A percentile compares a stretch with the other conserved stretches of the same genome.
These are phyloP conservation scores for Platerodrilus igneus DNA, from an alignment of 2,888 invertebrate genomes.

Conservation along the genomic window DNA sequence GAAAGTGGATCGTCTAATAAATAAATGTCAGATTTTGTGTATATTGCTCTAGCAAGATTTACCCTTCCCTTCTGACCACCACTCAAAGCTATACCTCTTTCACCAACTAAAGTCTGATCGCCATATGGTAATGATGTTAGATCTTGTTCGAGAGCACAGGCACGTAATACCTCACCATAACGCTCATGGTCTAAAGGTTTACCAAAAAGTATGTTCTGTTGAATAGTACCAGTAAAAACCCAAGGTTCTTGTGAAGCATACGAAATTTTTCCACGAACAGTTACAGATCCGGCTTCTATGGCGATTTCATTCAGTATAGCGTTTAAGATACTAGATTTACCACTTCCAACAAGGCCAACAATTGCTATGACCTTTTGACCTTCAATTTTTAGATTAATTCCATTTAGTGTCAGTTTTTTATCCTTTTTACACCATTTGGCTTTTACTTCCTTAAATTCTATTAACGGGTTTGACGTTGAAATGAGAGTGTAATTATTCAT, in stretches of 20 bases:
- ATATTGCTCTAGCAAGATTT: constrained; percentile 71
- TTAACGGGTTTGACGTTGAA: too few species aligned
- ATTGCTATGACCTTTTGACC: constrained; percentile 51
- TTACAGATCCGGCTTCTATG: constrained; percentile 56
- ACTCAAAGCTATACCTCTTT: constrained; percentile 70
- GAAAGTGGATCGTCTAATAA: constrained; percentile 76
- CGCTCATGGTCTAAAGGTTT: constrained; percentile 54
- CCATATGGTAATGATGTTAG: constrained; percentile 66
- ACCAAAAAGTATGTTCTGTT: constrained; percentile 78
- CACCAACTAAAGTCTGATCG: constrained; percentile 72
- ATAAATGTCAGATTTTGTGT: constrained; percentile 71
- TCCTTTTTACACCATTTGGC: too few species aligned
- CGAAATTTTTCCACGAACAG: constrained; percentile 59
- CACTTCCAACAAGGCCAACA: constrained; percentile 64
- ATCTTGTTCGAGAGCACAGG: constrained; percentile 63
- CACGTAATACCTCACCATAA: constrained; percentile 52
- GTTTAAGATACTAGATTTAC: constrained; percentile 65
- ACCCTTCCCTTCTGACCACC: constrained; percentile 80
- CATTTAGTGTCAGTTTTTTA: too few species aligned
- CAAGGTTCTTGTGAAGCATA: constrained; percentile 80
- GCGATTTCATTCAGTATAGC: constrained; percentile 69
- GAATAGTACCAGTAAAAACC: constrained; percentile 66
- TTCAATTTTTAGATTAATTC: constrained; percentile 50
- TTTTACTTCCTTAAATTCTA: too few species aligned
- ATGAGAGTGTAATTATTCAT: too few species aligned